Conservation (phyloP, 2,113 vertebrate species). For the Hippocampus comes region DNA sequence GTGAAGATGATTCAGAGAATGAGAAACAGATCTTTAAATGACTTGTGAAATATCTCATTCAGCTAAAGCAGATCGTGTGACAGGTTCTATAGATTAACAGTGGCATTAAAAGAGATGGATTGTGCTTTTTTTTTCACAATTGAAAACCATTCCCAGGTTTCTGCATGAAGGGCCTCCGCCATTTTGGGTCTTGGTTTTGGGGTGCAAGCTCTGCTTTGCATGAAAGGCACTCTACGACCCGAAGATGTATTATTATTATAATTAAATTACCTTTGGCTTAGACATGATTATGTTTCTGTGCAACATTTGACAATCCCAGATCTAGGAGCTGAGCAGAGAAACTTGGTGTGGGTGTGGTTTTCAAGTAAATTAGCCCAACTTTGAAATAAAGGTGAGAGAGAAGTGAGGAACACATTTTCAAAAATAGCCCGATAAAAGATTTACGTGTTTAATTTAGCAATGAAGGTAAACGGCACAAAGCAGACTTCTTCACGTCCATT, state of each 20-base stretch:
- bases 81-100: conserved; percentile 44
- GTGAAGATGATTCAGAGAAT: conserved; percentile 45
- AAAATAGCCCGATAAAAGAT: not conserved
- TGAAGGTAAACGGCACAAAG: not conserved
- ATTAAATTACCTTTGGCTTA: no score
- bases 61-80: conserved; percentile 40
- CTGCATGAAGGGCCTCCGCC: not conserved
- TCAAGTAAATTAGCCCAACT: no score
- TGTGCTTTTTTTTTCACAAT: not conserved
- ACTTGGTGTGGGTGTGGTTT: no score
- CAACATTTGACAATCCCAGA: no score
- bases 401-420: not conserved
- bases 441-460: not conserved
- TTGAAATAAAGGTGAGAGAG: not conserved
- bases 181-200: no score
- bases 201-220: not conserved
- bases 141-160: no score
- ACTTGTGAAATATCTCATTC: conserved; percentile 46
- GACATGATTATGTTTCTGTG: no score
- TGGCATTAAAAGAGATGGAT: conserved; percentile 25
- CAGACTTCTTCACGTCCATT: conserved; percentile 43
- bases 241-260: no score
- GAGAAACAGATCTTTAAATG: conserved; percentile 34
- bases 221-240: no score
- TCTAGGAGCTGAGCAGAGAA: no score